A percentile compares a stretch with the other conserved stretches of the same genome.
Evolutionary conservation across 2,113 vertebrate species (phyloP).

Genomic region (Columba livia): DNA sequence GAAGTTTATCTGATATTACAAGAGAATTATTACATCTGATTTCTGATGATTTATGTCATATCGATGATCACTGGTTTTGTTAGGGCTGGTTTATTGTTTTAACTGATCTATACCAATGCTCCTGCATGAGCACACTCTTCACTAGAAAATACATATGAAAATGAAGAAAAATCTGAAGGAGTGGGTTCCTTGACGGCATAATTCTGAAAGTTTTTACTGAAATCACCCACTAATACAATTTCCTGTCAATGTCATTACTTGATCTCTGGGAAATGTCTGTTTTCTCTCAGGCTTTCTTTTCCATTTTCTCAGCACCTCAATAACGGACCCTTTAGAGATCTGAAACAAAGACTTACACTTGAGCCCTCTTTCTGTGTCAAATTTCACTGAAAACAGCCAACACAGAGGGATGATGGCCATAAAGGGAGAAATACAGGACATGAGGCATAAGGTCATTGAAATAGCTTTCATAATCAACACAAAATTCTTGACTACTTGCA

Average conservation of each 20-base stretch:
- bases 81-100: background rate
- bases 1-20: background rate
- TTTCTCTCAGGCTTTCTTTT: background rate
- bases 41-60: background rate
- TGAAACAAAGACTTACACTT: background rate
- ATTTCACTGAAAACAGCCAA: background rate
- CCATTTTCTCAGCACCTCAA: background rate
- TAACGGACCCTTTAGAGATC: background rate
- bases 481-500: background rate
- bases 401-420: background rate
- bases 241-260: background rate
- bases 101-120: background rate
- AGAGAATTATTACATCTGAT: background rate
- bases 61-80: rapidly evolving
- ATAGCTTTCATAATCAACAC: background rate
- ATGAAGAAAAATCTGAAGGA: background rate
- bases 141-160: background rate
- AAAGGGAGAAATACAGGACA: background rate
- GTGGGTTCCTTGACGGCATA: background rate
- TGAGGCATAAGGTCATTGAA: background rate
- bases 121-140: background rate
- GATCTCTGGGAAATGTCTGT: background rate
- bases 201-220: background rate
- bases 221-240: background rate
- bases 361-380: background rate